Evolutionary conservation across 23 tunicate species (phyloP), one percentile per base, ranked within the genome.

Genomic region (Oikopleura vanhoeffeni): DNA sequence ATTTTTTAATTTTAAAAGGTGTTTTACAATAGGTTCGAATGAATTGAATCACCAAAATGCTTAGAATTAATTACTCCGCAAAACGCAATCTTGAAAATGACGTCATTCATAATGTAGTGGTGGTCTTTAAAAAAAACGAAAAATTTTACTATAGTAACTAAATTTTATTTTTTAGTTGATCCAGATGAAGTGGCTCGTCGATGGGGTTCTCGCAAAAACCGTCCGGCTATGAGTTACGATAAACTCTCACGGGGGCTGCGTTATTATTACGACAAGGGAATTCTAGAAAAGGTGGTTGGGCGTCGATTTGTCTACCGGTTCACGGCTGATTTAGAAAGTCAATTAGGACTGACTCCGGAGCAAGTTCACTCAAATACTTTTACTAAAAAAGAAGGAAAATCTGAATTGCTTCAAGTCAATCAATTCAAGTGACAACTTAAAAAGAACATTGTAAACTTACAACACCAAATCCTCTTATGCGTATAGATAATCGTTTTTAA

Each of bases 141-240:
- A n/a, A n/a, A n/a, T n/a, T n/a, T n/a, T n/a, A n/a, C n/a, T n/a
- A n/a, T n/a, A n/a, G n/a, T n/a, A n/a, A n/a, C n/a, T n/a, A n/a
- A n/a, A n/a, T 49, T 8, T 49, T 49, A 18, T 49, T 18, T 71
- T 71, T 71, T 71, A 71, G 79, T 30, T 18, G 79, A 71, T 71
- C 79, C 79, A 13, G 79, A 71, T 30, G 79, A 71, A 38, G 99
- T 95, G 13, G 99, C 99, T 0, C 57, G 99, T 35, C 41, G 94
- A 40, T 95, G 99, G 99, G 99, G 99, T 0, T 86, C 90, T 27
- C 88, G 90, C 41, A 95, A 95, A 60, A 95, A 95, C 84, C 76
- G 99, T 1, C 99, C 99, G 0, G 96, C 96, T 0, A 95, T 95
- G 99, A 95, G 91, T 76, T 95, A 95, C 86, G 99, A 95, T 84